Conservation (phyloP, 1,140 invertebrate species). For the Platorchestia sp. region DNA sequence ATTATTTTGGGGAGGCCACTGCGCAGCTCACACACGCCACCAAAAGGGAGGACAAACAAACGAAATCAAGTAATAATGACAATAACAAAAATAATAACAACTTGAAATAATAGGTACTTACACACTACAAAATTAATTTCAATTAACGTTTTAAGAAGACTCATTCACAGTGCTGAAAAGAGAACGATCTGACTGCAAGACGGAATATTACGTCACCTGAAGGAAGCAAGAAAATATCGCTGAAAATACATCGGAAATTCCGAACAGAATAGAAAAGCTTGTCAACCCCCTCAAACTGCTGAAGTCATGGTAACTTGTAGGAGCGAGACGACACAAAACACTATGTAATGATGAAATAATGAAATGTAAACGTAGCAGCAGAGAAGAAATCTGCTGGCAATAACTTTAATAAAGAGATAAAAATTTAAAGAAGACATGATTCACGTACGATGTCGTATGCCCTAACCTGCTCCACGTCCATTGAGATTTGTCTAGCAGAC, state of each 20-base stretch:
- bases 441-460: too few relatives aligned
- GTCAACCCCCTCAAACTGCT: neutral
- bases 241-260: neutral
- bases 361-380: neutral
- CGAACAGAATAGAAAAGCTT: neutral
- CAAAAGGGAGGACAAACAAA: neutral
- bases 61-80: neutral
- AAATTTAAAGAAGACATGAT: too few relatives aligned
- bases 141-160: too few relatives aligned
- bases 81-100: too few relatives aligned
- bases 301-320: neutral
- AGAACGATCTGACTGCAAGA: neutral
- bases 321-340: neutral
- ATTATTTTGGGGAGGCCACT: conserved; percentile 21
- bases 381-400: too few relatives aligned
- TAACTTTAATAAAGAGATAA: too few relatives aligned
- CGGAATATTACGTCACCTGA: neutral
- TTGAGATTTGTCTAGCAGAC: neutral
- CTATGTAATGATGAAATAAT: neutral
- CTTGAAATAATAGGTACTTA: too few relatives aligned
- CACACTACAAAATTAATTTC: neutral
- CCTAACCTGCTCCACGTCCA: too few relatives aligned
- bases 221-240: neutral
- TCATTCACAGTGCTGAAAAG: neutral
- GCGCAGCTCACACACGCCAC: neutral